Evolutionary conservation across 2,888 invertebrate species (phyloP), one percentile per base, ranked within the genome.

Genomic region (Malacosoma neustria): DNA sequence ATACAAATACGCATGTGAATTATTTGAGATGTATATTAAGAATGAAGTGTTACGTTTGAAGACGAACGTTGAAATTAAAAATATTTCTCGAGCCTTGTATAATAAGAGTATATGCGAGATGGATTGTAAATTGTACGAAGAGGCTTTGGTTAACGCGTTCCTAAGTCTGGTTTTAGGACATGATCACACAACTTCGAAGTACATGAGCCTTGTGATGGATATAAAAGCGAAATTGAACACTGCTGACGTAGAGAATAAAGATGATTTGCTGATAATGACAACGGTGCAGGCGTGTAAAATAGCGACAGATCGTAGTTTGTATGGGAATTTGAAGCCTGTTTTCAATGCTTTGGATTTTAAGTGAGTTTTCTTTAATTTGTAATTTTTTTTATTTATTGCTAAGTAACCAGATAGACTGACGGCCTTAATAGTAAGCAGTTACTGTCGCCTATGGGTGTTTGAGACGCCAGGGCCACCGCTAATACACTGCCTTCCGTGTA

Each of bases 41-140:
- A 51, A 67, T 33, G 82, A 82, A 33, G 47, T 82, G 5, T 39
- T 34, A n/a, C 3, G 13, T 32, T 40, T 55, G 2, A 55, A 51
- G 32, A 49, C 40, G 3, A 55, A 56, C 2, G 39, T 43, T 0
- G 72, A 75, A 3, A 38, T 55, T 3, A 75, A 69, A 7, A 84
- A 81, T 36, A 51, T 81, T 0, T 61, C 72, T 3, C 45, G 82
- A 41, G 81, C 74, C 0, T 48, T 81, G 1, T 84, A 75, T 13
- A 85, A 85, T 22, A 81, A 77, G 29, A 69, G 79, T 38, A 85
- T 85, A 33, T 80, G 84, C 34, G 73, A 80, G 32, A 37, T 79
- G 4, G 79, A 82, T 22, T 54, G 29, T 0, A 65, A 66, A n/a
- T 34, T 64, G 11, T 71, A 64, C 9, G 63, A 67, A 11, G 48